Conservation (phyloP, 2,113 vertebrate species). For the Isichthys henryi region DNA sequence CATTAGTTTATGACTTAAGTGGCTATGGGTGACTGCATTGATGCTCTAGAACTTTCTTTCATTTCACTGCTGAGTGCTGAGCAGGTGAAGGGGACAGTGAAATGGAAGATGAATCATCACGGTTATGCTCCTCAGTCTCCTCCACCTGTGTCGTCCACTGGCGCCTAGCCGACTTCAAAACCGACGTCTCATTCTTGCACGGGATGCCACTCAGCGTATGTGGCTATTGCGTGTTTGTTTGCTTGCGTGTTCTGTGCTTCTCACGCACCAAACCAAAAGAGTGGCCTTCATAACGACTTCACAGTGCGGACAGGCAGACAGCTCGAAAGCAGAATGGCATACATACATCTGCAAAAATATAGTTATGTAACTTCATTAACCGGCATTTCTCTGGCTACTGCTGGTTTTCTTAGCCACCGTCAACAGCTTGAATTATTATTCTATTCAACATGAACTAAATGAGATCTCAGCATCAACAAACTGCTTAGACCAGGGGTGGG, state of each 20-base stretch:
- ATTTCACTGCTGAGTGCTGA: constrained; percentile 21
- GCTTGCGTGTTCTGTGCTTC: background rate
- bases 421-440: background rate
- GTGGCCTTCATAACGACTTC: background rate
- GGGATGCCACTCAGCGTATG: background rate
- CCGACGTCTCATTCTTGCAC: background rate
- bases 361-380: background rate
- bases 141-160: constrained; percentile 25
- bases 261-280: background rate
- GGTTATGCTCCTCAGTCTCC: constrained; percentile 22
- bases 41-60: constrained; percentile 18
- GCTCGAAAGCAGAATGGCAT: no score
- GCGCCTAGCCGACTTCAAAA: background rate
- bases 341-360: no score
- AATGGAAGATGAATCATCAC: constrained; percentile 32
- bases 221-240: background rate
- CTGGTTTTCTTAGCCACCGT: background rate
- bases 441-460: background rate
- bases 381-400: background rate
- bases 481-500: background rate
- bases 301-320: background rate
- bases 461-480: background rate
- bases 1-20: constrained; percentile 30
- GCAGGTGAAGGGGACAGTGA: constrained; percentile 17
- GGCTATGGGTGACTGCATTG: constrained; percentile 11